These are phyloP conservation scores for Falco novaeseelandiae DNA, from an alignment of 2,797 vertebrate species.

Conservation along the genomic window DNA sequence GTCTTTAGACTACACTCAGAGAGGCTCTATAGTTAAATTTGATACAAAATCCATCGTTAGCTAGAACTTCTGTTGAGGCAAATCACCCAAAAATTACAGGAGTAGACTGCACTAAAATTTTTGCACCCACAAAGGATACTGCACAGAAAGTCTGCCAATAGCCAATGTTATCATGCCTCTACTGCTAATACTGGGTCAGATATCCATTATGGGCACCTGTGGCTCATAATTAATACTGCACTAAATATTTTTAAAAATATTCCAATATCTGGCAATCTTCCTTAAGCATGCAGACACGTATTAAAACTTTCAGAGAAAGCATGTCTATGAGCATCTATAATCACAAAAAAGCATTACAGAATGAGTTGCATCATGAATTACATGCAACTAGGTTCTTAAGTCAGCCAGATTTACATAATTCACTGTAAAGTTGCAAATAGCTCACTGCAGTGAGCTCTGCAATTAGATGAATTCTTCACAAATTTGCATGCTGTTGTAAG, in stretches of 20 bases:
- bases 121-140: background rate
- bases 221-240: background rate
- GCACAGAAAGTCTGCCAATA: background rate
- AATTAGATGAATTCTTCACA: background rate
- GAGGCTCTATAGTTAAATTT: background rate
- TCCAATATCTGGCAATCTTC: background rate
- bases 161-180: background rate
- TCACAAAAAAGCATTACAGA: background rate
- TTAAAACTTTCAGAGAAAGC: background rate
- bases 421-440: background rate
- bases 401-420: background rate
- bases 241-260: background rate
- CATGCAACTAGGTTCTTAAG: background rate
- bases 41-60: background rate
- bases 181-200: background rate
- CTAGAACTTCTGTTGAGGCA: background rate
- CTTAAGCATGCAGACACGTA: rapidly evolving
- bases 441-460: background rate
- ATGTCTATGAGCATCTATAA: background rate
- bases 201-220: background rate
- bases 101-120: background rate
- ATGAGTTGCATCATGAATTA: background rate
- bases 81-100: background rate
- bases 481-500: background rate
- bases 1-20: background rate